Evolutionary conservation across 2,113 vertebrate species (phyloP), one percentile per base, ranked within the genome.

Genomic region (Ranitomeya imitator): DNA sequence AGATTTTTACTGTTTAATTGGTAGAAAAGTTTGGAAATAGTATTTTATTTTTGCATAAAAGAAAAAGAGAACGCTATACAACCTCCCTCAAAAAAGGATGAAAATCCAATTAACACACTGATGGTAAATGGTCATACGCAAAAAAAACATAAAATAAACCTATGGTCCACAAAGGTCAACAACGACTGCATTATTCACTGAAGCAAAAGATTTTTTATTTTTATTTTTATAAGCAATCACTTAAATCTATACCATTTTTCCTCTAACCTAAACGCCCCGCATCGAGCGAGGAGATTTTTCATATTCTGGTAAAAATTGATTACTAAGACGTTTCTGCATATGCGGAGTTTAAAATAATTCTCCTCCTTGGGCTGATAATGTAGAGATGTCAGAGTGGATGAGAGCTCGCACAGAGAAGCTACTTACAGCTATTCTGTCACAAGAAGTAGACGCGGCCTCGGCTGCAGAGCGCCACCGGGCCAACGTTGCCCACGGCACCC

Each of bases 281-380:
- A n/a, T 76, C 11, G 6, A 19, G 23, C 67, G 54, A 8, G 18
- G 60, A 23, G 81, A 2, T 59, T 90, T 57, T 6, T 67, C 61
- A 90, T 91, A 88, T 90, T 89, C 82, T 59, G 52, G 91, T 90
- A 90, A 91, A 45, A 94, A 93, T 89, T 91, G 91, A 93, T 91
- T 90, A 82, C 59, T 81, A 71, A 88, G 86, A 93, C 90, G 89
- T 90, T 93, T 90, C 90, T 91, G 85, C 80, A 90, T 89, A 65
- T 74, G 88, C 63, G 91, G 55, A 92, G 65, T 92, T 85, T 91
- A 86, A 92, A 90, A 90, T 90, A 91, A 91, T 92, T 91, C 83
- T 87, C 3, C 87, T 92, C 92, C 92, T 91, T 76, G 0, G 85
- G 89, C 86, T 92, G 91, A 89, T 90, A 90, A 90, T 79, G 86